Conservation (phyloP, 2,797 vertebrate genomes). For the Malurus splendens region DNA sequence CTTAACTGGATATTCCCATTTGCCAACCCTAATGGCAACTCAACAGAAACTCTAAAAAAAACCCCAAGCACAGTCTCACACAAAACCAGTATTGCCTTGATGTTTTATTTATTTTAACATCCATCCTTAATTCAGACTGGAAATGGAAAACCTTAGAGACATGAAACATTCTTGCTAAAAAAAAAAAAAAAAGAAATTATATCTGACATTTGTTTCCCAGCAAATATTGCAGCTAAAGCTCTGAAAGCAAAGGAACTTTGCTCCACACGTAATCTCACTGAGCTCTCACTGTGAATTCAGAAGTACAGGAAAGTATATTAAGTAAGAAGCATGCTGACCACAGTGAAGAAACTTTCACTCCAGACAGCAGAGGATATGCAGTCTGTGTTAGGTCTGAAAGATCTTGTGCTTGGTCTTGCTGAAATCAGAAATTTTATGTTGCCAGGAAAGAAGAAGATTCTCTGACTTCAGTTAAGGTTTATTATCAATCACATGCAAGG, state of each 20-base stretch:
- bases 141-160: neutral
- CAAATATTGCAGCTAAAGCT: neutral
- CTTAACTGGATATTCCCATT: neutral
- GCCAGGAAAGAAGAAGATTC: neutral
- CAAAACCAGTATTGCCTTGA: neutral
- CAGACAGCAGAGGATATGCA: neutral
- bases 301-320: neutral
- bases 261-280: neutral
- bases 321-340: neutral
- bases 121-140: neutral
- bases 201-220: neutral
- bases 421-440: neutral
- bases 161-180: neutral
- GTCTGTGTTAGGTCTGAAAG: neutral
- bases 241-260: neutral
- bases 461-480: neutral
- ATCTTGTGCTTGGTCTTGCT: neutral
- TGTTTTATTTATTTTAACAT: neutral
- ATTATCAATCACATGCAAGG: neutral
- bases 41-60: neutral
- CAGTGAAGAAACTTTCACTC: neutral
- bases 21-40: neutral
- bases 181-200: fast-evolving
- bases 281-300: neutral
- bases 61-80: neutral